Conservation (phyloP, 2,797 vertebrate genomes). For the Micrastur ruficollis region DNA sequence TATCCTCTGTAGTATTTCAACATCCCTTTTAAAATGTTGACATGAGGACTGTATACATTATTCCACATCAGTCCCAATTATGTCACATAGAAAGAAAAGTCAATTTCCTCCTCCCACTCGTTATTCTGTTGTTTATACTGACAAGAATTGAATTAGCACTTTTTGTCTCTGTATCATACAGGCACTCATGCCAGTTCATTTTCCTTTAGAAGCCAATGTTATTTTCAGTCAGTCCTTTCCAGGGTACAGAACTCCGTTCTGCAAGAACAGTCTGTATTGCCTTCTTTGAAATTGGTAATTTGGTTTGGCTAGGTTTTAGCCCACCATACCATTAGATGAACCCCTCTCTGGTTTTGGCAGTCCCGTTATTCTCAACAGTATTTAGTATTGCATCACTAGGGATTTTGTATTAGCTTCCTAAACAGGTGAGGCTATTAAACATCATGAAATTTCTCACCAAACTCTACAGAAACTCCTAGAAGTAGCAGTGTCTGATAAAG, state of each 20-base stretch:
- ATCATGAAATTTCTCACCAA: neutral
- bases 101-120: conserved; percentile 50
- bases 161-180: conserved; percentile 7
- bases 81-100: conserved; percentile 43
- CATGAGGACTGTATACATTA: conserved; percentile 34
- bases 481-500: neutral
- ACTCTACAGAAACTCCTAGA: neutral
- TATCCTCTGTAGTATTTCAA: neutral
- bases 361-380: neutral
- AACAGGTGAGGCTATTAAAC: neutral
- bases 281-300: neutral
- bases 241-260: neutral
- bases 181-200: neutral
- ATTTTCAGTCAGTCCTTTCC: neutral
- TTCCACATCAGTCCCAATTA: conserved; percentile 47
- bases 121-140: conserved; percentile 46
- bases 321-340: neutral
- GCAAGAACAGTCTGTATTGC: neutral
- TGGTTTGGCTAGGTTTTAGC: neutral
- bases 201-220: neutral
- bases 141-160: conserved; percentile 46
- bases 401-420: neutral
- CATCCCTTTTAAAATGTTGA: conserved; percentile 23
- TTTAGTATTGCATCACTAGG: neutral
- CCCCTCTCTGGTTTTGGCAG: neutral